These are phyloP conservation scores for Eulithis testata DNA, from an alignment of 2,888 invertebrate genomes.

Conservation along the genomic window DNA sequence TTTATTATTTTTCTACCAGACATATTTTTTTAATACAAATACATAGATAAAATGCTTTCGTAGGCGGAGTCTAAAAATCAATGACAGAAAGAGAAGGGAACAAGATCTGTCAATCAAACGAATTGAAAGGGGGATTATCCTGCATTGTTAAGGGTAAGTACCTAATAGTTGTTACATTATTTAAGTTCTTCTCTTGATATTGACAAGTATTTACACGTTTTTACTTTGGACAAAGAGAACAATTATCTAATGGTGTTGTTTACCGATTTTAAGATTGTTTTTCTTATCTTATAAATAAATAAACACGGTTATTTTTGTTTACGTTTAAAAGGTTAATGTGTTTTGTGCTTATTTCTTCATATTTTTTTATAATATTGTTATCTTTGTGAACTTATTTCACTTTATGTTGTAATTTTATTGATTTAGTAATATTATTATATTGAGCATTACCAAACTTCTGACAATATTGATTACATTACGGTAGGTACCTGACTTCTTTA, in stretches of 20 bases:
- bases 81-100: conserved; percentile 49
- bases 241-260: conserved; percentile 60
- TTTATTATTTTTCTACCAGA: not conserved
- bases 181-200: conserved; percentile 11
- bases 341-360: not conserved
- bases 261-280: conserved; percentile 41
- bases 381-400: no score
- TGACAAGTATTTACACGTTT: conserved; percentile 23
- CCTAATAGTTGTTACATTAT: conserved; percentile 29
- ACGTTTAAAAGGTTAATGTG: not conserved
- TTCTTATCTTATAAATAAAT: conserved; percentile 1
- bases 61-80: conserved; percentile 55
- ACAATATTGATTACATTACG: no score
- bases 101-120: conserved; percentile 66
- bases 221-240: conserved; percentile 34
- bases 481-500: no score
- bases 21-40: no score
- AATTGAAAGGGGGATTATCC: conserved; percentile 53
- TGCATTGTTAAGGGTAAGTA: conserved; percentile 39
- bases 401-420: no score
- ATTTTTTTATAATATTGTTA: no score
- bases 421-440: no score
- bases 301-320: not conserved
- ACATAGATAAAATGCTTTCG: conserved; percentile 12
- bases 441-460: no score